These are phyloP conservation scores for Chelmon rostratus DNA, from an alignment of 2,797 vertebrate genomes.

Conservation along the genomic window DNA sequence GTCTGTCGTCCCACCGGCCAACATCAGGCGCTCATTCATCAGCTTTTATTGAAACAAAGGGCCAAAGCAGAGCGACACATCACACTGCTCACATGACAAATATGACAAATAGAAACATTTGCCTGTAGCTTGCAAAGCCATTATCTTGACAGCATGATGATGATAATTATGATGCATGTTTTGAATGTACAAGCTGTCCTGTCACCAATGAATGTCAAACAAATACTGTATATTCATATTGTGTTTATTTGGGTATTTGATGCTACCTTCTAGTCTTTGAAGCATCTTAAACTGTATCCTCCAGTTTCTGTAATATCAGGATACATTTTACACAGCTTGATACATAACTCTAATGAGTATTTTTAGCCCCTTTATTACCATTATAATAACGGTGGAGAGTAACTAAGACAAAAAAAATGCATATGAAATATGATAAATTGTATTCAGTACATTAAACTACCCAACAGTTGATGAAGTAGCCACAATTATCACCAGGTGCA, in stretches of 20 bases:
- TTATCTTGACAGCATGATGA: slow-evolving; percentile 56
- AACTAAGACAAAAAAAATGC: neutral
- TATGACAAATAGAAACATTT: slow-evolving; percentile 67
- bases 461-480: neutral
- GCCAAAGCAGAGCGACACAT: slow-evolving; percentile 64
- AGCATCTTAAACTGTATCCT: slow-evolving; percentile 5
- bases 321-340: neutral
- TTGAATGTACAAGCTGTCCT: slow-evolving; percentile 55
- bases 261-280: neutral
- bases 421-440: neutral
- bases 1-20: slow-evolving; percentile 40
- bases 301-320: neutral
- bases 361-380: neutral
- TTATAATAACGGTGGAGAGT: neutral
- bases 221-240: slow-evolving; percentile 19
- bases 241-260: slow-evolving; percentile 5
- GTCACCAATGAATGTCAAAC: slow-evolving; percentile 31
- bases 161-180: slow-evolving; percentile 70
- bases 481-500: neutral
- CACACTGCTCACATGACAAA: slow-evolving; percentile 53
- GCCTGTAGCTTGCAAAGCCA: slow-evolving; percentile 55
- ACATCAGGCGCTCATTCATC: slow-evolving; percentile 63
- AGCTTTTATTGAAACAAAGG: slow-evolving; percentile 66
- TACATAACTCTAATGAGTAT: neutral
- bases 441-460: neutral